These are phyloP conservation scores for Melanotaenia boesemani DNA, from an alignment of 2,797 vertebrate species.

Conservation along the genomic window DNA sequence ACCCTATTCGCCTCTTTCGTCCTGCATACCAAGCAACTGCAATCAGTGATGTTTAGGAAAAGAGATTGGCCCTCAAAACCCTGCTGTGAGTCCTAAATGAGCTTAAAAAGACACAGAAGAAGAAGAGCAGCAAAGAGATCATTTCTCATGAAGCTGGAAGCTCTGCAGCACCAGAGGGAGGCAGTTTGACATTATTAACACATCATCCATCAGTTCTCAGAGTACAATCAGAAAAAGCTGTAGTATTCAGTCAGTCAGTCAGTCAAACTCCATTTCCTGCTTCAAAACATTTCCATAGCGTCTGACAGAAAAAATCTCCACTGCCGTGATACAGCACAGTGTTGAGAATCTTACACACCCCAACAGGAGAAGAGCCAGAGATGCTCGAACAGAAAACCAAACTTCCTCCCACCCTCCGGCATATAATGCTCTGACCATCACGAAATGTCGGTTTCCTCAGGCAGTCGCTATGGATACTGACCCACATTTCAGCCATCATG, in stretches of 20 bases:
- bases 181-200: not conserved
- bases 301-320: not conserved
- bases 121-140: conserved; percentile 5
- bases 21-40: too few species aligned
- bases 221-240: conserved; percentile 16
- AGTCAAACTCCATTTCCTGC: not conserved
- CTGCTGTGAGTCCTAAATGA: conserved; percentile 10
- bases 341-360: not conserved
- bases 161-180: conserved; percentile 21
- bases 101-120: conserved; percentile 17
- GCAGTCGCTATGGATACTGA: conserved; percentile 59
- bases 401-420: conserved; percentile 8
- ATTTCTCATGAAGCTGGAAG: not conserved
- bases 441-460: conserved; percentile 25
- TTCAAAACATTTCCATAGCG: conserved; percentile 14
- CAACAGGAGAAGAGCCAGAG: conserved; percentile 6
- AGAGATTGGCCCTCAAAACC: too few species aligned
- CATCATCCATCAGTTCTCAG: too few species aligned
- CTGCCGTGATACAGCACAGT: not conserved
- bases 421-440: conserved; percentile 21
- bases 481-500: conserved; percentile 43
- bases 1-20: too few species aligned
- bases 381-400: not conserved
- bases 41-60: too few species aligned
- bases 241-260: conserved; percentile 13